phyloP scores from a whole-genome alignment of 1,140 invertebrate species.

The Branchinecta lynchi region DNA sequence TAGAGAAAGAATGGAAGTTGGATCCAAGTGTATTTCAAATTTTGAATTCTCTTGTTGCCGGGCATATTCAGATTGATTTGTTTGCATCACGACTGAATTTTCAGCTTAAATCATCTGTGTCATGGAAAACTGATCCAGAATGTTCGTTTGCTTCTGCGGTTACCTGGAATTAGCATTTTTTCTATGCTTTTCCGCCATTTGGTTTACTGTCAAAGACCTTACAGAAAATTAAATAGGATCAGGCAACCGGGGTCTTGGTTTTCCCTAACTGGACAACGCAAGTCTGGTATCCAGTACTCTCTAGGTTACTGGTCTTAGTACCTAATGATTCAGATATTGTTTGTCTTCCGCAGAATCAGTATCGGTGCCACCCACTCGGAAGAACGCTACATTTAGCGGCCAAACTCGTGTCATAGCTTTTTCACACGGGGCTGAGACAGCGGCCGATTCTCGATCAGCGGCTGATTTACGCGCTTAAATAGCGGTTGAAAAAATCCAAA shows the following conservation, averaged over 20 bases:
- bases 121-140: not conserved
- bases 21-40: not conserved
- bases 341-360: not conserved
- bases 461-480: too few species aligned
- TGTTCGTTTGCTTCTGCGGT: not conserved
- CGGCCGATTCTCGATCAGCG: too few species aligned
- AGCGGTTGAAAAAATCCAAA: too few species aligned
- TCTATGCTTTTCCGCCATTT: not conserved
- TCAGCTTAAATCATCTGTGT: not conserved
- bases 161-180: not conserved
- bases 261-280: not conserved
- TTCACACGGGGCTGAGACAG: too few species aligned
- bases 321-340: too few species aligned
- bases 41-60: not conserved
- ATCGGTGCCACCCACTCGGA: not conserved
- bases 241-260: not conserved
- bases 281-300: too few species aligned
- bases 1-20: too few species aligned
- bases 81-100: not conserved
- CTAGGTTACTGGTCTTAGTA: too few species aligned
- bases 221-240: not conserved
- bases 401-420: not conserved
- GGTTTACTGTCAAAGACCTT: too few species aligned
- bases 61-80: not conserved
- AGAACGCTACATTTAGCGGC: conserved; percentile 4